A percentile compares a stretch with the other conserved stretches of the same genome.
Conservation (phyloP, 2,797 vertebrate species). For the Hylomyscus alleni region DNA sequence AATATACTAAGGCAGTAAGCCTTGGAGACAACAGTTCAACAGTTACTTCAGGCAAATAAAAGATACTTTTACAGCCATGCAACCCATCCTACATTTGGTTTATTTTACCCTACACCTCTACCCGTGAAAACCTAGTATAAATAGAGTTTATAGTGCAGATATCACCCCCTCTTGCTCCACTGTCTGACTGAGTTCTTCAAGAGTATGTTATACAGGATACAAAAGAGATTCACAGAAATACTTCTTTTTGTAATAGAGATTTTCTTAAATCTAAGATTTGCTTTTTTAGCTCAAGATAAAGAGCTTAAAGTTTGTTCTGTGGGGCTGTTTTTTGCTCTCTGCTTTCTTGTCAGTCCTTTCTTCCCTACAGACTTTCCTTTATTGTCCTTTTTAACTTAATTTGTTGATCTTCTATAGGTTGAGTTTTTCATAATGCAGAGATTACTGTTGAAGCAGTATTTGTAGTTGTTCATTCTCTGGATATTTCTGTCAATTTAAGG, state of each 20-base stretch:
- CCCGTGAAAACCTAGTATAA: not conserved
- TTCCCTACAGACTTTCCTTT: not conserved
- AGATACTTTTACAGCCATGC: not conserved
- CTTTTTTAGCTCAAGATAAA: slow-evolving; percentile 20
- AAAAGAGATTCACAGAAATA: not conserved
- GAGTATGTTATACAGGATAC: not conserved
- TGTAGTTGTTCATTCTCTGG: not conserved
- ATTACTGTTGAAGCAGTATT: not conserved
- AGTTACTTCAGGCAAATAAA: not conserved
- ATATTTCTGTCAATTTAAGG: not conserved
- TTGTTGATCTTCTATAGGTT: not conserved
- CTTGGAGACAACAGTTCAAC: not conserved
- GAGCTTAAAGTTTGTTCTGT: slow-evolving; percentile 12
- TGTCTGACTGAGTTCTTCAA: not conserved
- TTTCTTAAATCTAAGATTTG: slow-evolving; percentile 50
- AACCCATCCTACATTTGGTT: not conserved
- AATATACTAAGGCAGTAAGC: not conserved
- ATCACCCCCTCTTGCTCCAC: not conserved
- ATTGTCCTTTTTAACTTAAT: not conserved
- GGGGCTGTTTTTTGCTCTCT: not conserved
- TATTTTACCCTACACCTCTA: not conserved
- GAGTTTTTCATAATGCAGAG: slow-evolving; percentile 36
- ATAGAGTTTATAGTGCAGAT: not conserved
- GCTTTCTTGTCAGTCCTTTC: not conserved
- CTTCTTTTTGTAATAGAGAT: slow-evolving; percentile 22